phyloP scores from a whole-genome alignment of 2,113 vertebrate species.

The Gallinago jamesoni region DNA sequence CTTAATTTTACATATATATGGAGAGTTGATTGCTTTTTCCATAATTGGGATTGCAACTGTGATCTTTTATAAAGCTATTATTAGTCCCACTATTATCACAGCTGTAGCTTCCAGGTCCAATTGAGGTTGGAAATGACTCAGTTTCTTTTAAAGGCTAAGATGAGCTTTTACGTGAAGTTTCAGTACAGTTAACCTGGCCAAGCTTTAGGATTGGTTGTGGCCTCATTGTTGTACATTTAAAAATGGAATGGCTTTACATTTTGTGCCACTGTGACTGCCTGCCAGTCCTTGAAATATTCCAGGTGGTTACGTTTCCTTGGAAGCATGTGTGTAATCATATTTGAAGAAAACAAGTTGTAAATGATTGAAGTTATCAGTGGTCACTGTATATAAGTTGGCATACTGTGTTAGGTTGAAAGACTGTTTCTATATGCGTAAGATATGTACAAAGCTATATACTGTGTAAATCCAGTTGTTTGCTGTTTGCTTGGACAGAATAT shows the following conservation, averaged over 20 bases:
- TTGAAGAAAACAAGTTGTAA: neutral
- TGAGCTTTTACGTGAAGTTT: neutral
- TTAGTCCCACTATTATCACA: neutral
- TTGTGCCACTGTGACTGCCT: neutral
- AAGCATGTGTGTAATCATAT: neutral
- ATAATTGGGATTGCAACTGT: neutral
- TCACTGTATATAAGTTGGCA: neutral
- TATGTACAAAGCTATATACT: neutral
- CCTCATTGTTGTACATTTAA: neutral
- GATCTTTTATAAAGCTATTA: neutral
- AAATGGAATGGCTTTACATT: neutral
- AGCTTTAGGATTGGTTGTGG: neutral
- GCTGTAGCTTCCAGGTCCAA: neutral
- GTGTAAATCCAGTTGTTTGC: neutral
- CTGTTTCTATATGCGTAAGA: neutral
- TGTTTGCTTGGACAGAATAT: neutral
- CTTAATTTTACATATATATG: neutral
- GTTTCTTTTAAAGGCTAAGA: neutral
- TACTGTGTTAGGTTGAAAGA: neutral
- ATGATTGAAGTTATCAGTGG: neutral
- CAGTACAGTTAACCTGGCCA: neutral
- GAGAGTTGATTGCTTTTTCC: conserved; percentile 13
- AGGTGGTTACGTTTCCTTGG: neutral
- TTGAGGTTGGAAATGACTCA: neutral
- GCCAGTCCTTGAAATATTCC: neutral